phyloP scores from a whole-genome alignment of 2,888 invertebrate species.

The Megaustenia siamemsis region DNA sequence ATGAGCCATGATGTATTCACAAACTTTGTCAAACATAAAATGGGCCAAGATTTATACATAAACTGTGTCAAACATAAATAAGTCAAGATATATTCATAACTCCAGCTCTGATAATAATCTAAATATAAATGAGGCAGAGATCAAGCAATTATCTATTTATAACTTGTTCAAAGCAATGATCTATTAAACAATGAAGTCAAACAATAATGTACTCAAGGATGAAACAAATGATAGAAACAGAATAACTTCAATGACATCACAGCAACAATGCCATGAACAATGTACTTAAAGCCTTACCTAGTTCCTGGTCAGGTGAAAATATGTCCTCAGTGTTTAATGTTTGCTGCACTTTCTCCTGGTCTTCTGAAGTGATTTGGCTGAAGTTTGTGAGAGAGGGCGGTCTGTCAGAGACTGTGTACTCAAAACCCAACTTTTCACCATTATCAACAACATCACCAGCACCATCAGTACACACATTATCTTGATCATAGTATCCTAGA shows the following conservation, averaged over 20 bases:
- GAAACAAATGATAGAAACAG: too few relatives aligned
- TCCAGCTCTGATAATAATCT: too few relatives aligned
- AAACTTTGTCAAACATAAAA: too few relatives aligned
- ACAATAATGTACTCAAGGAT: too few relatives aligned
- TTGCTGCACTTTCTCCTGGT: constrained; percentile 69
- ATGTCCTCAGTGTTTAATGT: constrained; percentile 27
- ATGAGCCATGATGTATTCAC: too few relatives aligned
- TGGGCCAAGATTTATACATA: too few relatives aligned
- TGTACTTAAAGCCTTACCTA: background rate
- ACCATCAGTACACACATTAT: constrained; percentile 29
- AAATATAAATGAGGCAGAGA: too few relatives aligned
- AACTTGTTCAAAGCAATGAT: too few relatives aligned
- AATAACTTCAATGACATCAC: background rate
- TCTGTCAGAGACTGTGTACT: constrained; percentile 59
- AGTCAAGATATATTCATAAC: too few relatives aligned
- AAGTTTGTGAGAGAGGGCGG: constrained; percentile 79
- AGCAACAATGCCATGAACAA: background rate
- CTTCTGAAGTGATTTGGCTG: constrained; percentile 74
- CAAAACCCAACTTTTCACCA: constrained; percentile 39
- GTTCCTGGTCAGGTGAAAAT: constrained; percentile 7
- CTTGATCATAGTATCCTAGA: constrained; percentile 37
- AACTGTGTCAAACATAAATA: too few relatives aligned
- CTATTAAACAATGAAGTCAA: too few relatives aligned
- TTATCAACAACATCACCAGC: constrained; percentile 46
- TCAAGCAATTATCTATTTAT: too few relatives aligned